Conservation (phyloP, 2,888 invertebrate genomes). For the Choristoneura rosaceana region DNA sequence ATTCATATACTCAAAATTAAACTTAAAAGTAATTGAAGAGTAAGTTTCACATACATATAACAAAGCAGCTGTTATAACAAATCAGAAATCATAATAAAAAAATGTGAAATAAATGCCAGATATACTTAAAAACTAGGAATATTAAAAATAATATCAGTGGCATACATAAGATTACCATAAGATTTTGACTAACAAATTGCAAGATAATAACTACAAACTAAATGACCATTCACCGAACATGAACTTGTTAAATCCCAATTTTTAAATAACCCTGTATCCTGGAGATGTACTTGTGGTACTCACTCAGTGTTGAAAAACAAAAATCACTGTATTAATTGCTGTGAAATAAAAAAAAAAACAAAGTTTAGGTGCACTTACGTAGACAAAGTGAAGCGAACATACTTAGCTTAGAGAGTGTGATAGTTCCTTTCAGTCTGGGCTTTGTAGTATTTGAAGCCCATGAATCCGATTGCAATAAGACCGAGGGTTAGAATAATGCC, state of each 20-base stretch:
- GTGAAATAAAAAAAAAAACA: constrained; percentile 43
- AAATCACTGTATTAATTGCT: constrained; percentile 38
- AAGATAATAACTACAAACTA: constrained; percentile 36
- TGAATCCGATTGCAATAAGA: constrained; percentile 91
- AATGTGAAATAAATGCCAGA: constrained; percentile 54
- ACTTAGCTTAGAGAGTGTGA: constrained; percentile 91
- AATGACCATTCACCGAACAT: constrained; percentile 45
- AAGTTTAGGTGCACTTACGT: constrained; percentile 71
- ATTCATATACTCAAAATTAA: constrained; percentile 11
- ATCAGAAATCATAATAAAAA: constrained; percentile 12
- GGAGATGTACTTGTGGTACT: constrained; percentile 32
- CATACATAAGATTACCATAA: constrained; percentile 44
- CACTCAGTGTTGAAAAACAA: constrained; percentile 44
- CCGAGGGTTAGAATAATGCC: constrained; percentile 94
- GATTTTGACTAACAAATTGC: constrained; percentile 51
- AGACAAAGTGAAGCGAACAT: constrained; percentile 51
- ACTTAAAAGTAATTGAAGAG: not conserved
- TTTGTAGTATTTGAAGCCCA: constrained; percentile 95
- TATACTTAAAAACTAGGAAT: constrained; percentile 45
- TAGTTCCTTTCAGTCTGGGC: constrained; percentile 94
- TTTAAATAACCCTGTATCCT: constrained; percentile 51
- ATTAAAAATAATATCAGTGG: constrained; percentile 48
- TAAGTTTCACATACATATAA: not conserved
- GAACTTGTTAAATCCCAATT: constrained; percentile 38
- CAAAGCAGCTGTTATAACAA: constrained; percentile 16